phyloP scores from a whole-genome alignment of 1,140 invertebrate genomes.

The Chionoecetes opilio region DNA sequence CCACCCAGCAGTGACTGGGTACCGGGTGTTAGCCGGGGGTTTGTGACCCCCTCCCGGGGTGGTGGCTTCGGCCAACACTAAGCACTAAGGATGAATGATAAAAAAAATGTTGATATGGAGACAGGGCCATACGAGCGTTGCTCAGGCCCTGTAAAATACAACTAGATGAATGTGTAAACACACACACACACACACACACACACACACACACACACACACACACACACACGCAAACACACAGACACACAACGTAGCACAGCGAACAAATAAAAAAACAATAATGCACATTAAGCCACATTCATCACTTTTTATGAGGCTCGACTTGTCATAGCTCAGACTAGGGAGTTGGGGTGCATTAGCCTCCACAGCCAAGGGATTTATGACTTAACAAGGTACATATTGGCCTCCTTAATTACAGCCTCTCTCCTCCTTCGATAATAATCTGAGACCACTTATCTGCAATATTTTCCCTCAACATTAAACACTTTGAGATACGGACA shows the following conservation, averaged over 20 bases:
- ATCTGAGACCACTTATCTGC: conserved; percentile 64
- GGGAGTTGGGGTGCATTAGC: not conserved
- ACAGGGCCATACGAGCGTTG: too few relatives aligned
- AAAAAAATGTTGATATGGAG: too few relatives aligned
- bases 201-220: conserved; percentile 52
- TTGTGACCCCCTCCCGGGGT: too few relatives aligned
- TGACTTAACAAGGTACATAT: conserved; percentile 65
- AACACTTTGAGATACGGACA: conserved; percentile 39
- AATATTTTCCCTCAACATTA: conserved; percentile 64
- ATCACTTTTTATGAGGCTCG: conserved; percentile 56
- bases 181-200: conserved; percentile 16
- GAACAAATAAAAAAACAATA: conserved; percentile 68
- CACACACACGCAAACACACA: conserved; percentile 49
- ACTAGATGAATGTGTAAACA: too few relatives aligned
- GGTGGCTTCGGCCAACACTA: too few relatives aligned
- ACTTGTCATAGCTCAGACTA: conserved; percentile 35
- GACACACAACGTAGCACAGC: not conserved
- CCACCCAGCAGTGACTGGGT: too few relatives aligned
- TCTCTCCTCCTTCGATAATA: conserved; percentile 69
- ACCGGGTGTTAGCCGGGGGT: too few relatives aligned
- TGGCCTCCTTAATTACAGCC: conserved; percentile 59
- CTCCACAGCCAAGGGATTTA: conserved; percentile 37
- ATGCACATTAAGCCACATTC: conserved; percentile 59
- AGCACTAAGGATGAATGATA: too few relatives aligned
- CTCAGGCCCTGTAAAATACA: too few relatives aligned